Percentiles rank a stretch among this genome's conserved stretches.
Conservation (phyloP, 35 echinoderm and acorn worm species). For the Eucidaris tribuloides region DNA sequence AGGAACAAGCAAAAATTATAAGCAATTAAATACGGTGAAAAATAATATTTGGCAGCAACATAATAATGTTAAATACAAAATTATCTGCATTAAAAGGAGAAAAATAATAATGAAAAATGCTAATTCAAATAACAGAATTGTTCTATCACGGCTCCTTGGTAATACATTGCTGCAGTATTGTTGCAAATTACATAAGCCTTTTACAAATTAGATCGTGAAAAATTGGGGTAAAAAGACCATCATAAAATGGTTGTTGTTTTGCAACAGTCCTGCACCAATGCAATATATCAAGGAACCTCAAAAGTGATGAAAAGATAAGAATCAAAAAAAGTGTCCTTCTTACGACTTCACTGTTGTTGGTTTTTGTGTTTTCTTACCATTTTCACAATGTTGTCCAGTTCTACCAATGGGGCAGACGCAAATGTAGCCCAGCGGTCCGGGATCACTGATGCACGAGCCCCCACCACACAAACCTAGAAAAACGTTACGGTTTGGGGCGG, state of each 20-base stretch:
- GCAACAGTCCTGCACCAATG: too few relatives aligned
- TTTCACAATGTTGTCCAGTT: conserved; percentile 68
- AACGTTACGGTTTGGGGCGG: too few relatives aligned
- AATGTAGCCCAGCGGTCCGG: conserved; percentile 9
- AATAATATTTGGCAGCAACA: not conserved
- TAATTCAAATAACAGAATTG: not conserved
- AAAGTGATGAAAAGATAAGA: not conserved
- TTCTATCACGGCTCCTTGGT: too few relatives aligned
- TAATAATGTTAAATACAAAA: not conserved
- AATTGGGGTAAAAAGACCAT: too few relatives aligned
- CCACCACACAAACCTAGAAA: conserved; percentile 58
- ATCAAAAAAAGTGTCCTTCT: too few relatives aligned
- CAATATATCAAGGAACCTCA: not conserved
- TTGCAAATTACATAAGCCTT: too few relatives aligned
- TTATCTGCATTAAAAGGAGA: not conserved
- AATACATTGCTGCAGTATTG: too few relatives aligned
- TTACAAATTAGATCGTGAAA: too few relatives aligned
- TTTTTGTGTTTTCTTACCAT: conserved; percentile 31
- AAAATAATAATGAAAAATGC: not conserved
- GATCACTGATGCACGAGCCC: conserved; percentile 35
- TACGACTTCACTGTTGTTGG: not conserved
- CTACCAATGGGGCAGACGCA: conserved; percentile 52
- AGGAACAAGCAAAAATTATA: too few relatives aligned
- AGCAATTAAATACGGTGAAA: too few relatives aligned
- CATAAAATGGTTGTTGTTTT: too few relatives aligned